These are phyloP conservation scores for Orthonevra nobilis DNA, from an alignment of 2,888 invertebrate genomes.

Conservation along the genomic window DNA sequence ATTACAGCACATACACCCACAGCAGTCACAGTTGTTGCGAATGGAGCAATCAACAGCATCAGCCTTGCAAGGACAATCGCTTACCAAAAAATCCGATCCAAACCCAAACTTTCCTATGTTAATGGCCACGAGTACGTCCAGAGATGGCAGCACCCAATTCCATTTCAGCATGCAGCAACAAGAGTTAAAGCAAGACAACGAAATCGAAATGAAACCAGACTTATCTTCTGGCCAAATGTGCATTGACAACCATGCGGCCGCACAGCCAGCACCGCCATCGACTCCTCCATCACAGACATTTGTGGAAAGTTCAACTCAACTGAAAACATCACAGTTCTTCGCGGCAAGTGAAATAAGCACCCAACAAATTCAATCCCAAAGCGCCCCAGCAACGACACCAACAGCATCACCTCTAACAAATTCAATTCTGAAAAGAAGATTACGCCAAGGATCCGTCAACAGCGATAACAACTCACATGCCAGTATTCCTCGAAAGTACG, in stretches of 20 bases:
- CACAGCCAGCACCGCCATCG: constrained; percentile 56
- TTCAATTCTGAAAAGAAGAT: constrained; percentile 78
- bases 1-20: constrained; percentile 74
- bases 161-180: constrained; percentile 71
- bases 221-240: constrained; percentile 20
- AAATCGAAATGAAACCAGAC: constrained; percentile 39
- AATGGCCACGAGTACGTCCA: constrained; percentile 83
- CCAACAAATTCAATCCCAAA: constrained; percentile 33
- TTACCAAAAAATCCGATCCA: constrained; percentile 38
- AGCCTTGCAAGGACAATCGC: constrained; percentile 21
- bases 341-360: constrained; percentile 10
- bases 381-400: constrained; percentile 72
- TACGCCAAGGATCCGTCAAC: constrained; percentile 72
- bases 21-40: constrained; percentile 69
- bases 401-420: constrained; percentile 78
- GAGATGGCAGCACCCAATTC: constrained; percentile 86
- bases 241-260: constrained; percentile 32
- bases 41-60: constrained; percentile 39
- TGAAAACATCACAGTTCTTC: constrained; percentile 30
- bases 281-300: constrained; percentile 81
- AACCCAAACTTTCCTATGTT: constrained; percentile 40
- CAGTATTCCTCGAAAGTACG: constrained; percentile 66
- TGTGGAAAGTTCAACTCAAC: constrained; percentile 72
- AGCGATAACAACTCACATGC: constrained; percentile 20
- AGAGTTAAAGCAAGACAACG: constrained; percentile 59